phyloP scores from a whole-genome alignment of 2,113 vertebrate genomes.

The cattle (Bos taurus) region DNA sequence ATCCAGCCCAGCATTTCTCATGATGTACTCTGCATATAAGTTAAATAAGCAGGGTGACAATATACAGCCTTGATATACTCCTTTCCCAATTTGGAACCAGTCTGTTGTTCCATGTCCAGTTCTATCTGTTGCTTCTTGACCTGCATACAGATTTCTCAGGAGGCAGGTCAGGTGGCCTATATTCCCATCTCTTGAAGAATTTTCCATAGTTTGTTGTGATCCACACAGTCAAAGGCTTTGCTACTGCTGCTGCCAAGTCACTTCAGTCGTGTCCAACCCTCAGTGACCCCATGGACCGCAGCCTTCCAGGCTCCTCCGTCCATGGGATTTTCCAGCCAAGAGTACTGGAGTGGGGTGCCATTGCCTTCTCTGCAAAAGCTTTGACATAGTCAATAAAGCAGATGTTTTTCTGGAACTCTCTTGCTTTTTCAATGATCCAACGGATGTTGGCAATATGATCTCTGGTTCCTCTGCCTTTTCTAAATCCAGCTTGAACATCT shows the following conservation, averaged over 20 bases:
- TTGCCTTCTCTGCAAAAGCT: not conserved
- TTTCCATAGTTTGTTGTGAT: not conserved
- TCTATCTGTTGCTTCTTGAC: not conserved
- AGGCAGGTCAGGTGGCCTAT: not conserved
- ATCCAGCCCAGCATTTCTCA: not conserved
- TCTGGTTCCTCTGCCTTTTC: not conserved
- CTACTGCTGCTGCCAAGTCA: too few species aligned
- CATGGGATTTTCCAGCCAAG: too few species aligned
- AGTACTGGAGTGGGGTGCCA: too few species aligned
- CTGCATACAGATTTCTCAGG: not conserved
- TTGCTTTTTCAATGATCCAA: not conserved
- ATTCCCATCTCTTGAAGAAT: not conserved
- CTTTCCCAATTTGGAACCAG: not conserved
- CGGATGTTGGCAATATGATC: not conserved
- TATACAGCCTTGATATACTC: not conserved
- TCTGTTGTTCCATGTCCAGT: not conserved
- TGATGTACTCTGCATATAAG: not conserved
- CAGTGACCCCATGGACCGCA: too few species aligned
- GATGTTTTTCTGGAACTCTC: not conserved
- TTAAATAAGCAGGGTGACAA: not conserved
- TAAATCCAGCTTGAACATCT: not conserved
- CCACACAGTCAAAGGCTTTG: too few species aligned
- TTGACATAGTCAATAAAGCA: not conserved
- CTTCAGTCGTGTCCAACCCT: too few species aligned
- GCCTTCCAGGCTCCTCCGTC: too few species aligned